Evolutionary conservation across 2,113 vertebrate species (phyloP).

Genomic region (Pygoscelis antarcticus): DNA sequence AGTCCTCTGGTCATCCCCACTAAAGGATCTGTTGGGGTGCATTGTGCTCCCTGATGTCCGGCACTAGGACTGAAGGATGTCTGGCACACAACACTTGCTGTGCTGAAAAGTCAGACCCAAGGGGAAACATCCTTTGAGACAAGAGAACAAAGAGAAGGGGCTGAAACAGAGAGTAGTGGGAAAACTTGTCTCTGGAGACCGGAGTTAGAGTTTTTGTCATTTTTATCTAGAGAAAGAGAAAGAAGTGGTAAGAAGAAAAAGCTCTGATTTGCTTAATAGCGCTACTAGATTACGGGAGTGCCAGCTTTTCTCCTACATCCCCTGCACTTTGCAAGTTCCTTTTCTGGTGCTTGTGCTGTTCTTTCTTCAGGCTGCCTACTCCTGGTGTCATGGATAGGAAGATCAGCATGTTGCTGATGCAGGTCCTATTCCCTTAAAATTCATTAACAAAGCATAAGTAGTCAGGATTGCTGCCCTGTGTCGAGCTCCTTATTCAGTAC

Average conservation of each 20-base stretch:
- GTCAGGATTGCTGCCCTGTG: background rate
- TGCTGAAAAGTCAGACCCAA: background rate
- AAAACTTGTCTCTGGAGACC: background rate
- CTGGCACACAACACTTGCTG: background rate
- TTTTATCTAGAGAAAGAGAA: background rate
- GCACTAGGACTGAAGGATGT: background rate
- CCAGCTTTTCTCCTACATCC: background rate
- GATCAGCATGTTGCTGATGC: background rate
- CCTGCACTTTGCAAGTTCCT: background rate
- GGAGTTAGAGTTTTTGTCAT: background rate
- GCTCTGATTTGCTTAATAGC: background rate
- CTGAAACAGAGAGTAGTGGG: background rate
- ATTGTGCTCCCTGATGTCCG: background rate
- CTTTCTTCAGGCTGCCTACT: background rate
- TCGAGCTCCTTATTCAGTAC: rapidly evolving
- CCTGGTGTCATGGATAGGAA: background rate
- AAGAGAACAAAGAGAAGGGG: background rate
- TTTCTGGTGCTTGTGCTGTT: background rate
- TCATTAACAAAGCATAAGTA: background rate
- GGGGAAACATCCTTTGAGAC: background rate
- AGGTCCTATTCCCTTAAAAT: background rate
- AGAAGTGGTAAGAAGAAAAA: background rate
- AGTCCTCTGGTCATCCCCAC: background rate
- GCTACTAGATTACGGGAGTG: background rate
- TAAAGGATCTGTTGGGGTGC: background rate